phyloP scores from a whole-genome alignment of 2,888 invertebrate genomes.

The Drosophila fulvimacula region DNA sequence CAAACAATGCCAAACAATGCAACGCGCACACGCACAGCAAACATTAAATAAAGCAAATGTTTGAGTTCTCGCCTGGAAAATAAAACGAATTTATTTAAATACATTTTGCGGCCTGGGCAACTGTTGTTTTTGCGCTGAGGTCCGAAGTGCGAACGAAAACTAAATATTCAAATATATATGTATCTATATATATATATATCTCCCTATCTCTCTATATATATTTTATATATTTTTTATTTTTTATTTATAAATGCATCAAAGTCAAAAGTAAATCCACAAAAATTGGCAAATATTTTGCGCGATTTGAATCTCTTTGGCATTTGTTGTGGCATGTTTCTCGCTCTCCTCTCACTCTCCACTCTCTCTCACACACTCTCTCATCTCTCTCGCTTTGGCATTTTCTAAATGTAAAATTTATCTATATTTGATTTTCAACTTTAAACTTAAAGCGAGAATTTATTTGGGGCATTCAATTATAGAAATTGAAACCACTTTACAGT shows the following conservation, averaged over 20 bases:
- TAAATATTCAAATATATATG: not conserved
- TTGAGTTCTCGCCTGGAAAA: constrained; percentile 30
- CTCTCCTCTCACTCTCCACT: not conserved
- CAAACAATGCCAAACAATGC: constrained; percentile 58
- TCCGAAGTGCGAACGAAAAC: constrained; percentile 11
- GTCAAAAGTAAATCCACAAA: constrained; percentile 17
- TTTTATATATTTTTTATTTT: not conserved
- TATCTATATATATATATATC: too few species aligned
- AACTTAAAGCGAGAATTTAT: not conserved
- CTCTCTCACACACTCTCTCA: not conserved
- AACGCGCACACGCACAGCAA: constrained; percentile 19
- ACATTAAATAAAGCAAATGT: constrained; percentile 44
- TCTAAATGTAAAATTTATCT: not conserved
- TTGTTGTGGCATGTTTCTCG: constrained; percentile 18
- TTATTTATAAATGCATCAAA: constrained; percentile 4
- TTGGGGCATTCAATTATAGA: not conserved
- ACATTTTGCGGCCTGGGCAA: constrained; percentile 31
- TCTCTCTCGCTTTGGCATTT: constrained; percentile 6
- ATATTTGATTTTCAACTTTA: not conserved
- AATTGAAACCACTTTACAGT: not conserved
- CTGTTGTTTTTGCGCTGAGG: constrained; percentile 6
- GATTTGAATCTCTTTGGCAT: constrained; percentile 24
- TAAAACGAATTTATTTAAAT: constrained; percentile 35
- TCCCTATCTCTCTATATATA: not conserved
- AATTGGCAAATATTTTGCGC: constrained; percentile 28